Evolutionary conservation across 64 coral and sea anemone genomes (phyloP), one percentile per base, ranked within the genome.

Genomic region (Montipora cactus): DNA sequence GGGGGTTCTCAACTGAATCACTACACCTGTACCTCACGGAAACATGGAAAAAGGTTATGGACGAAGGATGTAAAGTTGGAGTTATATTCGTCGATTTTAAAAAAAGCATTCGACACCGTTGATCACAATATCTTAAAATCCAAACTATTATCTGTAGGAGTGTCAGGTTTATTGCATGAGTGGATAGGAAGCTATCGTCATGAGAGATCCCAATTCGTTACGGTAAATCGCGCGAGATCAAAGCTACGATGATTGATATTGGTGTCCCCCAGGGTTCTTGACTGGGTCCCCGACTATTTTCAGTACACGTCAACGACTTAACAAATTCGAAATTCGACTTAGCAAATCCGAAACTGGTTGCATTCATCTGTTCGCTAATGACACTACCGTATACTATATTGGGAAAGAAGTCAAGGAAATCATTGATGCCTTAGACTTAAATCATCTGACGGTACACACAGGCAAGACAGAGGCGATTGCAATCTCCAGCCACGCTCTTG

Each of bases 1-100:
- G 88, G 88, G 88, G 87, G 28, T 89, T 76, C 37, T 89, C 87
- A n/a, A 74, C 71, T 20, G 76, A 78, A 78, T 78, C 76, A 16
- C 45, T 78, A 78, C 76, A 50, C 19, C 18, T 78, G 10, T 78
- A 51, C 7, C 18, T 67, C 12, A 67, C 76, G 16, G 47, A 78
- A 78, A 78, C 46, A 50, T 78, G 76, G 76, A 78, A 78, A 78
- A 78, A 78, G 45, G 76, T 47, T 5, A 78, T 78, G 4, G 76
- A 78, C 48, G 11, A 0, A 50, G 76, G 76, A 37, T 37, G 0
- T 37, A 37, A 37, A 0, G 0, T 37, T 37, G 37, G 37, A 37
- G 37, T 37, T 37, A 37, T 37, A 37, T 37, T 37, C 1, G 37
- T 37, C 2, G 37, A 37, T 37, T 37, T 37, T 37, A 37, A 37